These are phyloP conservation scores for Porites lobata DNA, from an alignment of 92 coral and sea anemone genomes.

Conservation along the genomic window DNA sequence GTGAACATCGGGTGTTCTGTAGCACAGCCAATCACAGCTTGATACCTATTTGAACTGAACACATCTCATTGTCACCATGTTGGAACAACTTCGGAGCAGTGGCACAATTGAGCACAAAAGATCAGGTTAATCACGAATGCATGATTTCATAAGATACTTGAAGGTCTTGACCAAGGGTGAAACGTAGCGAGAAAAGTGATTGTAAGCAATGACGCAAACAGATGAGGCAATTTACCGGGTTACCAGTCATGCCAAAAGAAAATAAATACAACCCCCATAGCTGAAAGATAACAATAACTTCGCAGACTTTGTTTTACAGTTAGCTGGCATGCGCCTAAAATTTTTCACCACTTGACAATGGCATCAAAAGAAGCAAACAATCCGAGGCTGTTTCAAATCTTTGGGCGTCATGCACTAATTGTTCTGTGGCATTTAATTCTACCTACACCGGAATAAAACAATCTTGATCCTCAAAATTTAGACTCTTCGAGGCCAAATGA, in stretches of 20 bases:
- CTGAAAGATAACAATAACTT: neutral
- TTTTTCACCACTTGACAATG: neutral
- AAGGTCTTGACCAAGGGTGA: neutral
- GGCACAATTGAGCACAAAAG: slow-evolving; percentile 13
- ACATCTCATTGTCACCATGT: slow-evolving; percentile 10
- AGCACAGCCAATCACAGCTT: slow-evolving; percentile 24
- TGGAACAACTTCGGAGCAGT: neutral
- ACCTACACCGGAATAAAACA: neutral
- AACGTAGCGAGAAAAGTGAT: neutral
- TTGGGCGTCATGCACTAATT: slow-evolving; percentile 9
- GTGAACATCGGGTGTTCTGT: slow-evolving; percentile 2
- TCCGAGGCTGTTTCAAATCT: neutral
- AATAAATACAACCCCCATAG: neutral
- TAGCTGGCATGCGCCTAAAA: neutral
- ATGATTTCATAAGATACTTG: neutral
- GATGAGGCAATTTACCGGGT: neutral
- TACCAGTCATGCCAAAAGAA: slow-evolving; percentile 9
- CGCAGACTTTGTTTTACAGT: neutral
- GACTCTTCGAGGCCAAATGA: neutral
- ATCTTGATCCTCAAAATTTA: neutral
- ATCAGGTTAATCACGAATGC: neutral
- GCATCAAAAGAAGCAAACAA: neutral
- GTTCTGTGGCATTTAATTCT: neutral
- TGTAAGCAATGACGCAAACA: neutral
- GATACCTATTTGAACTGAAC: slow-evolving; percentile 2